Evolutionary conservation across 2,113 vertebrate genomes (phyloP).

Genomic region (Alces alces): DNA sequence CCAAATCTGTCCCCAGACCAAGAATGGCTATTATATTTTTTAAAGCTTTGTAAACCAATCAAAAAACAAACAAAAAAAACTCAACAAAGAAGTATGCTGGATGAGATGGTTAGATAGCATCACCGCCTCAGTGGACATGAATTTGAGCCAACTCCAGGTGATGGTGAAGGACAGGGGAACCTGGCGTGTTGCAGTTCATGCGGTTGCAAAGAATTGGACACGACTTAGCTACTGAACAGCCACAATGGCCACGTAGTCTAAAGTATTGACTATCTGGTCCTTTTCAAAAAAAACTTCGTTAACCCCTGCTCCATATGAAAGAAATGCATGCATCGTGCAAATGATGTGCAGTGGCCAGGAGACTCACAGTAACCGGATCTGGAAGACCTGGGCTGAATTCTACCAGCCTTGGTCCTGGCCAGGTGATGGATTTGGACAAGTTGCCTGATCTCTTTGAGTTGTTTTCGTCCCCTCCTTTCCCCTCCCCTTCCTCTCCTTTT

Average conservation of each 20-base stretch:
- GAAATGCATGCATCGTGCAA: fast-evolving
- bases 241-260: background rate
- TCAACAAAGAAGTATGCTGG: background rate
- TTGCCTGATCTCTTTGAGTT: background rate
- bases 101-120: background rate
- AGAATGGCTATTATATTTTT: background rate
- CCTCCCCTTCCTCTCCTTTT: too few species aligned
- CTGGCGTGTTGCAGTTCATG: background rate
- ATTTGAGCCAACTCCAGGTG: background rate
- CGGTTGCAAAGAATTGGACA: background rate
- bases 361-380: background rate
- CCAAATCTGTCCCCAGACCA: background rate
- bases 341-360: too few species aligned
- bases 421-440: background rate
- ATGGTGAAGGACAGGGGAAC: background rate
- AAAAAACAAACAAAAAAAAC: background rate
- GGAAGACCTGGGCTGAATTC: background rate
- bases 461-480: fast-evolving
- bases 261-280: background rate
- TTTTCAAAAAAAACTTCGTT: background rate
- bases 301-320: background rate
- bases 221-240: background rate
- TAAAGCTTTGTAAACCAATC: background rate
- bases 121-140: background rate
- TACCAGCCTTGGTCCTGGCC: background rate